These are phyloP conservation scores for Metopolophium dirhodum DNA, from an alignment of 1,140 invertebrate species.

Conservation along the genomic window DNA sequence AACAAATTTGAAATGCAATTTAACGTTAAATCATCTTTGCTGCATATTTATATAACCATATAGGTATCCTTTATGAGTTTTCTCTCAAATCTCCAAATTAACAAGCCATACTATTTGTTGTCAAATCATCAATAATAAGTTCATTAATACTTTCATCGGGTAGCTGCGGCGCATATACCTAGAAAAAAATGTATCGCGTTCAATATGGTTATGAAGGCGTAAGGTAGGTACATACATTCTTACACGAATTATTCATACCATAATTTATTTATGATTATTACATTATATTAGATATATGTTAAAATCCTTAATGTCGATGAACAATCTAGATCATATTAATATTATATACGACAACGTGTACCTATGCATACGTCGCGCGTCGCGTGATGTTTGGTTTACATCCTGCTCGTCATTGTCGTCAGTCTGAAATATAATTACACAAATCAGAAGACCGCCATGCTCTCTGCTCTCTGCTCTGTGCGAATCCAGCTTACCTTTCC, in stretches of 20 bases:
- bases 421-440: neutral
- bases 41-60: too few relatives aligned
- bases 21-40: neutral
- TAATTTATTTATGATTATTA: too few relatives aligned
- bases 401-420: neutral
- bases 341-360: too few relatives aligned
- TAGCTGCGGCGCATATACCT: neutral
- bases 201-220: neutral
- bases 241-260: too few relatives aligned
- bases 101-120: neutral
- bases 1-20: neutral
- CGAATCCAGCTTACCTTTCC: constrained; percentile 14
- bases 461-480: neutral
- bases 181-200: neutral
- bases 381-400: neutral
- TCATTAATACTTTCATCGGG: neutral
- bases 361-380: too few relatives aligned
- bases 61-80: neutral
- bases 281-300: too few relatives aligned
- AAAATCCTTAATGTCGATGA: too few relatives aligned
- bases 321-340: too few relatives aligned
- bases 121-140: neutral
- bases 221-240: too few relatives aligned
- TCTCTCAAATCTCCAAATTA: too few relatives aligned
- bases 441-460: neutral